Conservation (phyloP, 2,888 invertebrate species). For the Electrophaes corylata region DNA sequence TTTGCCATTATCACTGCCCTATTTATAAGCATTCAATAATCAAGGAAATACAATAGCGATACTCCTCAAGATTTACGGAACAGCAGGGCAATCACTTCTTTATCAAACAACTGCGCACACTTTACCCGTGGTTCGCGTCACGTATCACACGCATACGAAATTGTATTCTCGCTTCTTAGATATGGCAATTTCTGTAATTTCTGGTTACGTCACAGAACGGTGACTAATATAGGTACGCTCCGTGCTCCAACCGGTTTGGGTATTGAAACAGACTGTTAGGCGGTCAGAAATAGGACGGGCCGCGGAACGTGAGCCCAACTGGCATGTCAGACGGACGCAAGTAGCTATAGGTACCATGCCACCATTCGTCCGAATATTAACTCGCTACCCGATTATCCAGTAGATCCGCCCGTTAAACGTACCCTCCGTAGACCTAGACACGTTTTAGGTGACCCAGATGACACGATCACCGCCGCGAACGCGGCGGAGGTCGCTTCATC, state of each 20-base stretch:
- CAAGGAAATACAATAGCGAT: background rate
- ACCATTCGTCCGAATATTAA: background rate
- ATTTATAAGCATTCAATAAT: background rate
- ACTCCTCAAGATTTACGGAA: constrained; percentile 1
- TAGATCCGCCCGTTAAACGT: too few relatives aligned
- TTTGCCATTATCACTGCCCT: background rate
- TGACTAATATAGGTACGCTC: constrained; percentile 22
- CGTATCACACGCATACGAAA: constrained; percentile 22
- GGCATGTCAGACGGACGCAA: background rate
- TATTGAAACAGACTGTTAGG: constrained; percentile 18
- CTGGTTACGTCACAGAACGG: constrained; percentile 14
- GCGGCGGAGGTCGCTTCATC: too few relatives aligned
- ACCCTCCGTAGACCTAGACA: too few relatives aligned
- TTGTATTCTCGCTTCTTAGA: constrained; percentile 14
- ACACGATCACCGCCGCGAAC: too few relatives aligned
- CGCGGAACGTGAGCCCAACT: background rate
- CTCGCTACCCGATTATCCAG: too few relatives aligned
- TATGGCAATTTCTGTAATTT: background rate
- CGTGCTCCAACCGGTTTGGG: constrained; percentile 17
- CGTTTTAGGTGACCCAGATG: too few relatives aligned
- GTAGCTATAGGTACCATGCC: background rate
- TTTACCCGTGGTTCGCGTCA: constrained; percentile 15
- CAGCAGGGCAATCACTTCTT: constrained; percentile 8
- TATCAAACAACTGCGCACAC: constrained; percentile 20
- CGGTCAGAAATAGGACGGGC: constrained; percentile 25